Conservation (phyloP, 2,888 invertebrate species). For the Plagodis dolabraria region DNA sequence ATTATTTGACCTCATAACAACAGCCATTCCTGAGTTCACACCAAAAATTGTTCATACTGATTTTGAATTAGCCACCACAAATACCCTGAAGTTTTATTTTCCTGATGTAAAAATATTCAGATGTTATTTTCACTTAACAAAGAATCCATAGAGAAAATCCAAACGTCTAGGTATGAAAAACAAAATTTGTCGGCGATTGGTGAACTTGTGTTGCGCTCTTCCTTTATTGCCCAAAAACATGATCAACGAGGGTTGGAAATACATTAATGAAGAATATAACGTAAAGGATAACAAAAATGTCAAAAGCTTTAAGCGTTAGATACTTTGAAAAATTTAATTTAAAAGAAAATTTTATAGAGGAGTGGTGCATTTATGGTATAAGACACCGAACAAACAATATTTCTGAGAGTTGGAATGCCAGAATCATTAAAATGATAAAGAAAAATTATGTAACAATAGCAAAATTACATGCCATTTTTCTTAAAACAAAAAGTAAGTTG, state of each 20-base stretch:
- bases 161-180: neutral
- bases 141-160: neutral
- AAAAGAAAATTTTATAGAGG: neutral
- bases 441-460: neutral
- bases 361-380: neutral
- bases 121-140: neutral
- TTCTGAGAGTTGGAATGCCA: neutral
- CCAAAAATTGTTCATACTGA: neutral
- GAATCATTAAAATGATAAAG: neutral
- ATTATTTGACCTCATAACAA: neutral
- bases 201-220: neutral
- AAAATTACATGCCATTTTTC: too few species aligned
- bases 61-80: neutral
- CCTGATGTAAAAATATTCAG: neutral
- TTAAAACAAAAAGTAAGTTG: too few species aligned
- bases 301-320: neutral
- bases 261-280: neutral
- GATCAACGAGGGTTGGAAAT: neutral
- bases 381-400: neutral
- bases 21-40: neutral
- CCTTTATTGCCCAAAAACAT: neutral
- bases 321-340: neutral
- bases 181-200: neutral
- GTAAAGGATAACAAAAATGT: neutral
- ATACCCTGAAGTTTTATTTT: neutral